Evolutionary conservation across 2,888 invertebrate genomes (phyloP).

Genomic region (Eupithecia tripunctaria): DNA sequence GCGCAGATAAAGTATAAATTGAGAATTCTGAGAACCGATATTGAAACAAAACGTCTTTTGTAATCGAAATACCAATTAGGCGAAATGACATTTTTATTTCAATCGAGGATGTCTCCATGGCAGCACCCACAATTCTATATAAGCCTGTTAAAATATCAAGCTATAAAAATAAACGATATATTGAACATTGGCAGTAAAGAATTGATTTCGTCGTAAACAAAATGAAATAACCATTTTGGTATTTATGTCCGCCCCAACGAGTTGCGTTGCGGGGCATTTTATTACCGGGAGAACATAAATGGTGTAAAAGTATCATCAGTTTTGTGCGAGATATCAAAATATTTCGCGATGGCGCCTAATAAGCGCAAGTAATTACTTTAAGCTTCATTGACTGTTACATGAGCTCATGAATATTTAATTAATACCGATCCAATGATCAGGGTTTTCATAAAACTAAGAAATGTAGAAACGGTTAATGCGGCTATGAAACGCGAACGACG

Average conservation of each 20-base stretch:
- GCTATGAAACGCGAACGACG: conserved; percentile 53
- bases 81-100: conserved; percentile 21
- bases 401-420: conserved; percentile 38
- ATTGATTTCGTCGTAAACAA: conserved; percentile 58
- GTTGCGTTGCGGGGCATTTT: conserved; percentile 51
- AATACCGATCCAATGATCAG: conserved; percentile 35
- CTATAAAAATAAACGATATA: conserved; percentile 53
- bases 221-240: conserved; percentile 54
- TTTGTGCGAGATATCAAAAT: conserved; percentile 56
- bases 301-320: conserved; percentile 55
- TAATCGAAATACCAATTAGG: conserved; percentile 31
- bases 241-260: conserved; percentile 57
- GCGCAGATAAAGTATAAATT: conserved; percentile 2
- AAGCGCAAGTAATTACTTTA: conserved; percentile 62
- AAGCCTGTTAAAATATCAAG: conserved; percentile 47
- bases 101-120: conserved; percentile 25
- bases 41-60: conserved; percentile 20
- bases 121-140: conserved; percentile 24
- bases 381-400: conserved; percentile 30
- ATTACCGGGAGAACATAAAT: conserved; percentile 58
- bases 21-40: conserved; percentile 13
- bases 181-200: conserved; percentile 52
- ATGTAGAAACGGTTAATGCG: conserved; percentile 51
- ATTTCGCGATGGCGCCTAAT: conserved; percentile 64
- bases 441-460: conserved; percentile 48